Percentiles rank a stretch among this genome's conserved stretches.
Evolutionary conservation across 2,113 vertebrate genomes (phyloP).

Genomic region (Heterochromis multidens): DNA sequence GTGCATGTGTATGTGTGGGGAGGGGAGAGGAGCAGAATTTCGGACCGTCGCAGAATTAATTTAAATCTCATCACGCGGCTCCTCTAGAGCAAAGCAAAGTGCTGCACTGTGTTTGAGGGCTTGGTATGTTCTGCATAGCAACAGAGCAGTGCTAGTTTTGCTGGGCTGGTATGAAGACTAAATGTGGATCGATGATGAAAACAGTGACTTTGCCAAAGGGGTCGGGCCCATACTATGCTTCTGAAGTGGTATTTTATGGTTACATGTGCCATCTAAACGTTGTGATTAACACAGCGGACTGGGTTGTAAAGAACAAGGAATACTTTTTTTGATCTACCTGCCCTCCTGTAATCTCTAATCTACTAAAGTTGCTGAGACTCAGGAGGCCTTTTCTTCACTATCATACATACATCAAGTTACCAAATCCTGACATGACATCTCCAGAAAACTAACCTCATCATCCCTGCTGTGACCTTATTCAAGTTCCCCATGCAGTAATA

Average conservation of each 20-base stretch:
- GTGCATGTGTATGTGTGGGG: background rate
- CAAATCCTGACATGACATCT: background rate
- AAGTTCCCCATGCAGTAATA: background rate
- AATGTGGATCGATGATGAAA: background rate
- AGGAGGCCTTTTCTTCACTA: background rate
- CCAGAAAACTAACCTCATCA: background rate
- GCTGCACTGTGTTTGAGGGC: conserved; percentile 57
- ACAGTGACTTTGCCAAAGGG: background rate
- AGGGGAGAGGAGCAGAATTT: conserved; percentile 62
- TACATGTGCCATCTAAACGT: background rate
- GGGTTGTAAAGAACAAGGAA: background rate
- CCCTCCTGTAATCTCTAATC: background rate
- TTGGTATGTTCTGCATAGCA: conserved; percentile 65
- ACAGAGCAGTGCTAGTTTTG: conserved; percentile 48
- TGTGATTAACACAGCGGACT: background rate
- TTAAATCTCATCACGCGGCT: conserved; percentile 79
- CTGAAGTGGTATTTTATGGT: background rate
- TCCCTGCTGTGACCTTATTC: conserved; percentile 11
- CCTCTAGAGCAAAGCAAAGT: conserved; percentile 56
- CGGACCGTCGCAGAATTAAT: conserved; percentile 76
- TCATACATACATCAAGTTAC: background rate
- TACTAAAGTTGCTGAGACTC: background rate
- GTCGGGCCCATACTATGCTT: background rate
- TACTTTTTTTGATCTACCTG: background rate
- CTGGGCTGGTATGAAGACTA: background rate